These are phyloP conservation scores for Rhagologus leucostigma DNA, from an alignment of 2,113 vertebrate species.

Conservation along the genomic window DNA sequence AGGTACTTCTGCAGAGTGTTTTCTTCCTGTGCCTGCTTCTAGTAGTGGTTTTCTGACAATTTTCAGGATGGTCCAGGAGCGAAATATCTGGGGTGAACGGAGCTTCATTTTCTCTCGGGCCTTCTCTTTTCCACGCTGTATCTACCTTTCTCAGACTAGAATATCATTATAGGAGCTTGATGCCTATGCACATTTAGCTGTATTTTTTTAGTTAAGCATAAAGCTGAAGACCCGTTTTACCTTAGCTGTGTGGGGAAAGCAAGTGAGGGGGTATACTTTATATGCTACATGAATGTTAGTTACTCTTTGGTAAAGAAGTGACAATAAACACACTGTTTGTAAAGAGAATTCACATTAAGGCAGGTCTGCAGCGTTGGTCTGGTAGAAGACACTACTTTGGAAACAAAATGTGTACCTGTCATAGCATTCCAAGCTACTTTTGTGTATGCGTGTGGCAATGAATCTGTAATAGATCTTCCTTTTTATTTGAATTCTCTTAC, in stretches of 20 bases:
- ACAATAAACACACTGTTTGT: background rate
- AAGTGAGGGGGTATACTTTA: background rate
- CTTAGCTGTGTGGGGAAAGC: background rate
- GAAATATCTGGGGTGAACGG: background rate
- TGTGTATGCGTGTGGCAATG: background rate
- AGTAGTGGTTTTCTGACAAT: background rate
- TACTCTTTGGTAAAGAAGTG: background rate
- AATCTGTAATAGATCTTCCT: background rate
- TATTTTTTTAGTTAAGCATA: background rate
- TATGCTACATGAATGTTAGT: background rate
- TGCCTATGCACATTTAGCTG: background rate
- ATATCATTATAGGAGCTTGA: background rate
- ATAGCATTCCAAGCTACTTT: background rate
- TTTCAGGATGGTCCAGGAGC: background rate
- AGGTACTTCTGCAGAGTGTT: background rate
- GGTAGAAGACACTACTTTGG: background rate
- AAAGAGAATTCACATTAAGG: background rate
- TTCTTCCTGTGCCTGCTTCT: background rate
- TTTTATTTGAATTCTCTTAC: background rate
- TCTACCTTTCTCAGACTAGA: background rate
- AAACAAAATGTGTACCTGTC: background rate
- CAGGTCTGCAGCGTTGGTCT: background rate
- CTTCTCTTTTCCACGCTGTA: background rate
- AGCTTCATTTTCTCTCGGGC: background rate
- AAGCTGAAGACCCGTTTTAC: background rate